Evolutionary conservation across 1,140 invertebrate species (phyloP).

Genomic region (Macrotrachela quadricornifera): DNA sequence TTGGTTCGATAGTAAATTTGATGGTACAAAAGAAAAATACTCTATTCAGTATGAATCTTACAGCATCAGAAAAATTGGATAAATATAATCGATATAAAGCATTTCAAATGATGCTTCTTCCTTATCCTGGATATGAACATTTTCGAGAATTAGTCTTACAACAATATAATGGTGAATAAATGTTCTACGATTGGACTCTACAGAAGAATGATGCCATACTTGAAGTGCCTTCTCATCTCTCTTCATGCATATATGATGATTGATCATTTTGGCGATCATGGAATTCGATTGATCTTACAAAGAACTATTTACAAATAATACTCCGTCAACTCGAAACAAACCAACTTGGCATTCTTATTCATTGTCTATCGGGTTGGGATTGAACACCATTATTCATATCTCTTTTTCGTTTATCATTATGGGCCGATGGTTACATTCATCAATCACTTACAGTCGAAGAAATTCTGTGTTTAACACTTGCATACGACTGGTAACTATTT

Average conservation of each 20-base stretch:
- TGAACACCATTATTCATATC: slow-evolving; percentile 59
- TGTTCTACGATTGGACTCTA: too few relatives aligned
- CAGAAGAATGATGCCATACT: too few relatives aligned
- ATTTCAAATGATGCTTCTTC: too few relatives aligned
- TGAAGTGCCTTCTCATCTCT: too few relatives aligned
- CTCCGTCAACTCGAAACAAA: slow-evolving; percentile 45
- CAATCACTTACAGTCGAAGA: slow-evolving; percentile 39
- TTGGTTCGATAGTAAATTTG: slow-evolving; percentile 54
- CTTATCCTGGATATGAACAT: too few relatives aligned
- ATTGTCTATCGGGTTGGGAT: slow-evolving; percentile 72
- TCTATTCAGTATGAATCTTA: slow-evolving; percentile 49
- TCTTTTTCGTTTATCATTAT: slow-evolving; percentile 49
- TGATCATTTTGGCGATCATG: slow-evolving; percentile 32
- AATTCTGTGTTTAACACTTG: slow-evolving; percentile 57
- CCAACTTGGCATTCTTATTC: slow-evolving; percentile 46
- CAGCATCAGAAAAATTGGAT: slow-evolving; percentile 50
- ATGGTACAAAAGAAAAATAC: slow-evolving; percentile 73
- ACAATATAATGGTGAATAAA: too few relatives aligned
- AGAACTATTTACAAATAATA: slow-evolving; percentile 56
- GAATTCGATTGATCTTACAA: slow-evolving; percentile 51
- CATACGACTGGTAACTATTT: slow-evolving; percentile 66
- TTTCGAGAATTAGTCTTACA: too few relatives aligned
- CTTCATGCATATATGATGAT: too few relatives aligned
- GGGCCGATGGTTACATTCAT: slow-evolving; percentile 60
- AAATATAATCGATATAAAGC: too few relatives aligned